Conservation (phyloP, 2,797 vertebrate genomes). For the Tiaroga cobitis region DNA sequence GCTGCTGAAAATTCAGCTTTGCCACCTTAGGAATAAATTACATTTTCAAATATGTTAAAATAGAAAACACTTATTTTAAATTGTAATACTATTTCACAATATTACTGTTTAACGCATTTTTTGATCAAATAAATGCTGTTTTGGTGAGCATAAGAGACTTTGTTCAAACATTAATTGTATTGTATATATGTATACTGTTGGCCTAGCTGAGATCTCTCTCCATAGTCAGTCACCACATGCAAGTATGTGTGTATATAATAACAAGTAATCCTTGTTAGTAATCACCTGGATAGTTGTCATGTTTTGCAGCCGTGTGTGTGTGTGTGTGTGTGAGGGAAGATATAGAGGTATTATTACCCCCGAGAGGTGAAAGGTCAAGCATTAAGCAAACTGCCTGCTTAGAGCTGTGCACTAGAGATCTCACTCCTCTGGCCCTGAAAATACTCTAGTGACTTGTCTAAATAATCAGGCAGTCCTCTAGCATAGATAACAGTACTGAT, state of each 20-base stretch:
- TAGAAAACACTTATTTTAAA: background rate
- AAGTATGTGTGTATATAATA: constrained; percentile 30
- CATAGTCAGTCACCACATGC: background rate
- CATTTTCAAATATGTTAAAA: background rate
- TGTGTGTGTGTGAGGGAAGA: constrained; percentile 76
- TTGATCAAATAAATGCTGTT: background rate
- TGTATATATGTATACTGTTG: background rate
- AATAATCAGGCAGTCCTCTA: constrained; percentile 82
- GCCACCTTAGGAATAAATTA: background rate
- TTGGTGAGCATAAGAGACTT: background rate
- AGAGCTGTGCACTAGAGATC: constrained; percentile 75
- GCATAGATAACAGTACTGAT: constrained; percentile 78
- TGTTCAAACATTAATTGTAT: background rate
- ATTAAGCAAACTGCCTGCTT: constrained; percentile 80
- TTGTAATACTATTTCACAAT: background rate
- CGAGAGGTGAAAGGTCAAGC: constrained; percentile 82
- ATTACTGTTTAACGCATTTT: background rate
- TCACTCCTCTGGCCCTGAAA: constrained; percentile 74
- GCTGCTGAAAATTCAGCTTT: background rate
- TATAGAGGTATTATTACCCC: constrained; percentile 81
- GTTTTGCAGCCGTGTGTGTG: constrained; percentile 53
- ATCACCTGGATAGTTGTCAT: constrained; percentile 75
- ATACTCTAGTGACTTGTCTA: constrained; percentile 79
- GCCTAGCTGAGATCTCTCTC: background rate
- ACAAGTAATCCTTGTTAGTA: constrained; percentile 57